These are phyloP conservation scores for Aphidius colemani DNA, from an alignment of 2,888 invertebrate species.

Conservation along the genomic window DNA sequence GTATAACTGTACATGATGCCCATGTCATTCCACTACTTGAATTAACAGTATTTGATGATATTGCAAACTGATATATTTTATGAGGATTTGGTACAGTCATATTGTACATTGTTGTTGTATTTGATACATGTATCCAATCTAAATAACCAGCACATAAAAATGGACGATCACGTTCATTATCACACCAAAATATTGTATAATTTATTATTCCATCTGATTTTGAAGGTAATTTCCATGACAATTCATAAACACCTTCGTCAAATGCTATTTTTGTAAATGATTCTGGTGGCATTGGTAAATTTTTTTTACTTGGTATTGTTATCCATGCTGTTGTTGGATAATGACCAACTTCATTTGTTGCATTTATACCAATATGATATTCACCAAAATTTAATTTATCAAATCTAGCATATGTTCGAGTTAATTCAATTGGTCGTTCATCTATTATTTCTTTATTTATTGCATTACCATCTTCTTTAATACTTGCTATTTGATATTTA, in stretches of 20 bases:
- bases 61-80: slow-evolving; percentile 75
- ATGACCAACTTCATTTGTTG: slow-evolving; percentile 67
- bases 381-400: slow-evolving; percentile 60
- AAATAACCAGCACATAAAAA: slow-evolving; percentile 68
- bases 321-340: slow-evolving; percentile 66
- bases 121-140: slow-evolving; percentile 65
- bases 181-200: slow-evolving; percentile 85
- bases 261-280: slow-evolving; percentile 76
- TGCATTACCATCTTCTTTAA: slow-evolving; percentile 59
- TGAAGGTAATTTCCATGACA: slow-evolving; percentile 74
- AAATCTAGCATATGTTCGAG: slow-evolving; percentile 68
- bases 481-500: slow-evolving; percentile 67
- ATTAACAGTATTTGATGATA: slow-evolving; percentile 73
- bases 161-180: slow-evolving; percentile 63
- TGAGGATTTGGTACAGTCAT: slow-evolving; percentile 67
- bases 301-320: slow-evolving; percentile 64
- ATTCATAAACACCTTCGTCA: slow-evolving; percentile 72
- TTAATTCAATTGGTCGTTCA: slow-evolving; percentile 61
- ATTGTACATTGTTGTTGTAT: slow-evolving; percentile 63
- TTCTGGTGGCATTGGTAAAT: slow-evolving; percentile 61
- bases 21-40: slow-evolving; percentile 84
- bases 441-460: slow-evolving; percentile 31
- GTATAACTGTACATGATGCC: slow-evolving; percentile 75
- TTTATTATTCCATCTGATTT: slow-evolving; percentile 63
- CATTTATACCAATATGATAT: slow-evolving; percentile 66